These are phyloP conservation scores for Poecilia latipinna DNA, from an alignment of 2,113 vertebrate genomes.

Conservation along the genomic window DNA sequence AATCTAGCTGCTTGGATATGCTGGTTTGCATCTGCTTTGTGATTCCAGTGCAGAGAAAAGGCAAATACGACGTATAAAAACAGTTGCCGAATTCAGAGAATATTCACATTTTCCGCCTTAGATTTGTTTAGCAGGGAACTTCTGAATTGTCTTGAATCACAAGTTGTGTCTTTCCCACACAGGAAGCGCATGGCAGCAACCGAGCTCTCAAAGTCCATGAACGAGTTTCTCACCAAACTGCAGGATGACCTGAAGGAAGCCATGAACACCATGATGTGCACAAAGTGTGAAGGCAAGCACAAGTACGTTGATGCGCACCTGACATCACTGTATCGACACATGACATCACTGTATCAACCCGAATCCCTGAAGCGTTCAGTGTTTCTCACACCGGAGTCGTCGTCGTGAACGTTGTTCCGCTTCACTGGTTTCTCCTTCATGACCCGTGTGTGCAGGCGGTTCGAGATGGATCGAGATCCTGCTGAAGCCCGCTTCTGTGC, in stretches of 20 bases:
- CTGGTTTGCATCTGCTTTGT: no score
- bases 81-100: not conserved
- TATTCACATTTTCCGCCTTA: not conserved
- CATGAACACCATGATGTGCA: conserved; percentile 98
- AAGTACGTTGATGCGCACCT: conserved; percentile 77
- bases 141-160: not conserved
- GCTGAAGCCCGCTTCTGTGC: conserved; percentile 88
- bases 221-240: conserved; percentile 90
- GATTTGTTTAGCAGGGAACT: not conserved
- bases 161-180: conserved; percentile 5
- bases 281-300: conserved; percentile 94
- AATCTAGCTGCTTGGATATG: no score
- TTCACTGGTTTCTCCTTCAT: conserved; percentile 1
- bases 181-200: conserved; percentile 91
- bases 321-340: not conserved
- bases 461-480: conserved; percentile 92
- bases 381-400: not conserved
- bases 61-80: not conserved
- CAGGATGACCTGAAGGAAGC: conserved; percentile 95
- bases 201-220: conserved; percentile 90
- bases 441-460: conserved; percentile 80
- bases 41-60: not conserved
- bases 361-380: not conserved
- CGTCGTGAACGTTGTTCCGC: not conserved
- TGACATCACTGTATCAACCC: no score